phyloP scores from a whole-genome alignment of 2,113 vertebrate species.

The Lophius piscatorius region DNA sequence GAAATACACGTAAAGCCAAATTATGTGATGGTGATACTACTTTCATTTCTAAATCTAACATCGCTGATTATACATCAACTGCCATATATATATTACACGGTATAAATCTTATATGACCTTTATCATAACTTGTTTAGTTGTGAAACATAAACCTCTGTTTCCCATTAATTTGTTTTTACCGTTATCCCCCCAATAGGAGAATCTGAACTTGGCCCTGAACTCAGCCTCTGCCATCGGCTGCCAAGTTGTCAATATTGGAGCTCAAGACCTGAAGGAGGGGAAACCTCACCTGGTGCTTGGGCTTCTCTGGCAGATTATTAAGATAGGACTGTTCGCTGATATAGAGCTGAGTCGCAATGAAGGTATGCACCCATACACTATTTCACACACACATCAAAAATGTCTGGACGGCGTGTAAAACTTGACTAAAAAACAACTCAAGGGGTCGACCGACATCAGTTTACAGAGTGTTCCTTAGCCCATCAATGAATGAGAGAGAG shows the following conservation, averaged over 20 bases:
- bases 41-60: not conserved
- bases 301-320: conserved; percentile 97
- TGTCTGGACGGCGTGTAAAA: too few relatives aligned
- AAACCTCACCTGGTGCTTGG: conserved; percentile 96
- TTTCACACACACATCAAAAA: too few relatives aligned
- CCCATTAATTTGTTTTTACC: too few relatives aligned
- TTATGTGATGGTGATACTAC: not conserved
- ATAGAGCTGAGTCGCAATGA: conserved; percentile 96
- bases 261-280: conserved; percentile 93
- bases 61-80: not conserved
- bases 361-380: conserved; percentile 78
- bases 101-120: not conserved
- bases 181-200: conserved; percentile 84
- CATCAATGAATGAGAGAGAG: too few relatives aligned
- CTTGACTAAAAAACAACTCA: too few relatives aligned
- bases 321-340: conserved; percentile 95
- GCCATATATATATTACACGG: too few relatives aligned
- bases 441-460: too few relatives aligned
- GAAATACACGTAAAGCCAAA: too few relatives aligned
- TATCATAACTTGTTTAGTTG: not conserved
- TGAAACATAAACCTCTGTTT: too few relatives aligned
- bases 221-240: conserved; percentile 97
- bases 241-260: conserved; percentile 98
- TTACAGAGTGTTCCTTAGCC: too few relatives aligned
- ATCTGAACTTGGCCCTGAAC: conserved; percentile 96